These are phyloP conservation scores for Diadophis punctatus DNA, from an alignment of 2,113 vertebrate species.

Conservation along the genomic window DNA sequence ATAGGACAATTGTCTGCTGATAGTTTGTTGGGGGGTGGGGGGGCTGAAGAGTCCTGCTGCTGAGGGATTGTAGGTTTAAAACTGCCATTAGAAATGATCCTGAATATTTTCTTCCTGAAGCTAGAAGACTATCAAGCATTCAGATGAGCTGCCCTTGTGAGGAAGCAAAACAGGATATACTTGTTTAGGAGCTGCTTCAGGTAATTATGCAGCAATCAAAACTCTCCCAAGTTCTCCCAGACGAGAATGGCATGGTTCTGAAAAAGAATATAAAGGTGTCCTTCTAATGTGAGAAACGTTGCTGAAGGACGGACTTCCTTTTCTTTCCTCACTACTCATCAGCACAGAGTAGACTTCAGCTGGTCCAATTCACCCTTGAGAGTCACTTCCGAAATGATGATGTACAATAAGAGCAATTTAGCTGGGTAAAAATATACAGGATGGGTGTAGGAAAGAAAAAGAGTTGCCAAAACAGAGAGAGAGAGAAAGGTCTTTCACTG, in stretches of 20 bases:
- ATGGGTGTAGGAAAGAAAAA: background rate
- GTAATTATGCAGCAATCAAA: conserved; percentile 75
- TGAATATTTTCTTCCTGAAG: conserved; percentile 71
- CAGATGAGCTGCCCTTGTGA: conserved; percentile 71
- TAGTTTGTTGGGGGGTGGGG: too few relatives aligned
- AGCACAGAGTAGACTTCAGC: background rate
- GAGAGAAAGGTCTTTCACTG: background rate
- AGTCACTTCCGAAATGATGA: background rate
- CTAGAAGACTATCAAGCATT: conserved; percentile 73
- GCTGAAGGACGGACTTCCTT: conserved; percentile 52
- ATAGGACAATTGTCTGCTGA: conserved; percentile 76
- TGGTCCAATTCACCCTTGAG: background rate
- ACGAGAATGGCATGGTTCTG: conserved; percentile 50
- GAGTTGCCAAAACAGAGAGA: background rate
- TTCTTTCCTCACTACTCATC: conserved; percentile 60
- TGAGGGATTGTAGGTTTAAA: conserved; percentile 69
- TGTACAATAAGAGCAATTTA: background rate
- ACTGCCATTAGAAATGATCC: conserved; percentile 72
- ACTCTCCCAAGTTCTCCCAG: conserved; percentile 65
- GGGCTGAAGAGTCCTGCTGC: conserved; percentile 74
- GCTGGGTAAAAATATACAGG: background rate
- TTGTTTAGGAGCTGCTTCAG: conserved; percentile 69
- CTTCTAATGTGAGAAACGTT: conserved; percentile 58
- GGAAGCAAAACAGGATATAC: conserved; percentile 80
- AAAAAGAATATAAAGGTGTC: conserved; percentile 53